Base-by-base conservation (phyloP, 2,113 vertebrate genomes). In the Tautogolabrus adspersus region DNA sequence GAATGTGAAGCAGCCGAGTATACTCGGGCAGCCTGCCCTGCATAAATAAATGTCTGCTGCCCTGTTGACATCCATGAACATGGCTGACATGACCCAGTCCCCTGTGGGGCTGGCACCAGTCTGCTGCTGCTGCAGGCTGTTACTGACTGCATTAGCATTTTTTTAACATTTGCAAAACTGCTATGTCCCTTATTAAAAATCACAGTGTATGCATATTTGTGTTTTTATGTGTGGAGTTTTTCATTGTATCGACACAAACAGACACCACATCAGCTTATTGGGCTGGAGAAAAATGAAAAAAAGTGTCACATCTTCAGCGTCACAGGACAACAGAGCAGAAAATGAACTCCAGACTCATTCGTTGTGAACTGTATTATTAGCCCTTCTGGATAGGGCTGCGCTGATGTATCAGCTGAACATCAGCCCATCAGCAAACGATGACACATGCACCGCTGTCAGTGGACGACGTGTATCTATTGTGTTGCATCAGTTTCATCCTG, bases 11-110 rank as follows among this genome's bases (percentile, higher is more conserved):
- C 74, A 67, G 54, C 42, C 16, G 7, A 23, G 54, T 34, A 12
- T n/a, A 10, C 67, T 54, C 40, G 38, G 69, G 40, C 72, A 21
- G 47, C 26, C 40, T 56, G 69, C 68, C 38, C 59, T 74, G 81
- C 68, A 58, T 66, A 75, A 72, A 81, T 65, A 64, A 3, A 72
- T 18, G 61, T 71, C 22, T 62, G 18, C 70, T 70, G 59, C 56
- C 30, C 56, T 52, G 73, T 42, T 75, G 74, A 81, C 64, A 34
- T 68, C 37, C 66, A 75, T 30, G 9, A 12, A 26, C 62, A 40
- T 6, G 59, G 44, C 57, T 64, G 34, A 66, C 22, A 30, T 1
- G 23, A 23, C 42, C 52, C 21, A 57, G 30, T 57, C 46, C 37
- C 69, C 34, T 13, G 77, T 19, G 40, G n/a, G 40, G 26, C 34